Evolutionary conservation across 1,140 invertebrate genomes (phyloP).

Genomic region (Papilio helenus): DNA sequence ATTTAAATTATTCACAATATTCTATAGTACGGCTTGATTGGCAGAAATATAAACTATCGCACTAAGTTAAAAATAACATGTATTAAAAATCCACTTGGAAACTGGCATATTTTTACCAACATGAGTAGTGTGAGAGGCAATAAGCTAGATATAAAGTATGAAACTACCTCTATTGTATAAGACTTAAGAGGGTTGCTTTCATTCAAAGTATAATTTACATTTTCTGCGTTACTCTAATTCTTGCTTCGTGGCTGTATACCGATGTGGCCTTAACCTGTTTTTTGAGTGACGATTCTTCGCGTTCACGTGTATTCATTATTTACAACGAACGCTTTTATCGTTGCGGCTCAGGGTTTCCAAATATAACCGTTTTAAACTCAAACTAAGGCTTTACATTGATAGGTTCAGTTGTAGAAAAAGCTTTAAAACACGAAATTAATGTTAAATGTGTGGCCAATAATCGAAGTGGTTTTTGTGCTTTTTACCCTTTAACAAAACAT

Average conservation of each 20-base stretch:
- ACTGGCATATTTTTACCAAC: background rate
- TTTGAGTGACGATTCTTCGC: constrained; percentile 24
- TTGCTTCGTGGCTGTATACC: background rate
- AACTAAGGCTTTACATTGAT: background rate
- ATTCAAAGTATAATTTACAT: constrained; percentile 24
- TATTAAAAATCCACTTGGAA: background rate
- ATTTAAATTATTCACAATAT: background rate
- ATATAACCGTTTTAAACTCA: background rate
- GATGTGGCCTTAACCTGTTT: constrained; percentile 28
- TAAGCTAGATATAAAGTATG: constrained; percentile 1
- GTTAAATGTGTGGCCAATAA: background rate
- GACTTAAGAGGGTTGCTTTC: constrained; percentile 28
- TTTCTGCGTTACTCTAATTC: constrained; percentile 27
- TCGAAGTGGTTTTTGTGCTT: background rate
- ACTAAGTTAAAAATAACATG: background rate
- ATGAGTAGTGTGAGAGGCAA: background rate
- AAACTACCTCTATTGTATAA: constrained; percentile 12
- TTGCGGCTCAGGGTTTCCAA: constrained; percentile 1
- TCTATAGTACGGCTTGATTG: background rate
- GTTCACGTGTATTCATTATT: constrained; percentile 24
- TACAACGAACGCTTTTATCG: constrained; percentile 23
- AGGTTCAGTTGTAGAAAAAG: background rate
- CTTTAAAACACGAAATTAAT: background rate
- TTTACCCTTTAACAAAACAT: background rate
- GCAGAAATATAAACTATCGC: background rate